Conservation (phyloP, 2,888 invertebrate species). For the Colostygia pectinataria region DNA sequence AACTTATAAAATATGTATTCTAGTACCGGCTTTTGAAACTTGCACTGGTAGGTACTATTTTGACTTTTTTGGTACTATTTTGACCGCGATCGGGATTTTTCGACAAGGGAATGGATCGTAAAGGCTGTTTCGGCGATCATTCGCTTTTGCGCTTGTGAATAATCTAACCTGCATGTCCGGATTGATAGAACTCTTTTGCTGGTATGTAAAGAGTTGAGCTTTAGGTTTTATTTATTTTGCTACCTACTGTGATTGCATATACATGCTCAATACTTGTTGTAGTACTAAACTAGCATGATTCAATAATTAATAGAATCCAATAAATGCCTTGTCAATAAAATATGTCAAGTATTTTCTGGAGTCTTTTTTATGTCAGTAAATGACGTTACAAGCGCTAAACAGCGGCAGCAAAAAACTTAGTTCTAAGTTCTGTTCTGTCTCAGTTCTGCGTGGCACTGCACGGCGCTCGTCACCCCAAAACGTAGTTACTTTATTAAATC, state of each 20-base stretch:
- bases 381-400: too few relatives aligned
- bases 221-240: constrained; percentile 5
- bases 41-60: constrained; percentile 68
- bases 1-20: constrained; percentile 81
- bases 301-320: too few relatives aligned
- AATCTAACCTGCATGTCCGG: constrained; percentile 28
- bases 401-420: too few relatives aligned
- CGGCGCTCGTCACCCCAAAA: too few relatives aligned
- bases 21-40: constrained; percentile 73
- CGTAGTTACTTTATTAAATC: too few relatives aligned
- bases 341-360: too few relatives aligned
- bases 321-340: too few relatives aligned
- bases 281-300: not conserved
- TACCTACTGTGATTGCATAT: not conserved
- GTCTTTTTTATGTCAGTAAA: too few relatives aligned
- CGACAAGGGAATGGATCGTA: constrained; percentile 60
- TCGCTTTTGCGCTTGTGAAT: constrained; percentile 39
- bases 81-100: constrained; percentile 77
- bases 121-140: constrained; percentile 42
- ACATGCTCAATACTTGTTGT: not conserved
- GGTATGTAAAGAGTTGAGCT: constrained; percentile 9
- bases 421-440: too few relatives aligned
- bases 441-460: too few relatives aligned
- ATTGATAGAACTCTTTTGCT: constrained; percentile 18
- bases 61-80: constrained; percentile 72